Conservation (phyloP, 2,113 vertebrate genomes). For the Pelecanoides urinatrix region DNA sequence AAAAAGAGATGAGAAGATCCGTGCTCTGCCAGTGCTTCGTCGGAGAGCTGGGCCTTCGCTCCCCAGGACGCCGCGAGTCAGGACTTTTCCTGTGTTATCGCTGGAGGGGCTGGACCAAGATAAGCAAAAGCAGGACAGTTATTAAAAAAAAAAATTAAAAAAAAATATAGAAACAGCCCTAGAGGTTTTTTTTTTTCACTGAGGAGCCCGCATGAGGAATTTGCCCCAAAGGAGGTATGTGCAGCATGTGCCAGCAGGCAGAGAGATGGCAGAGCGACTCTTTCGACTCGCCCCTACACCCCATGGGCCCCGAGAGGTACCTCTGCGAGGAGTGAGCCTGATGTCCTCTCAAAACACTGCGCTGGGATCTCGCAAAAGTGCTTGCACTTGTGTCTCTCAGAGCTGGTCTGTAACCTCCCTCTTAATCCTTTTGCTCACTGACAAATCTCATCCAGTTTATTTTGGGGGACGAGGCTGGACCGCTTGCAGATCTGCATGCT, state of each 20-base stretch:
- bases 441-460: background rate
- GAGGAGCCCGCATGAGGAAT: background rate
- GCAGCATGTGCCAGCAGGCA: background rate
- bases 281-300: background rate
- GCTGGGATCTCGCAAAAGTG: background rate
- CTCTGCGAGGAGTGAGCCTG: background rate
- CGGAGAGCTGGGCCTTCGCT: background rate
- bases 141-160: background rate
- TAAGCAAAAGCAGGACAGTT: background rate
- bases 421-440: background rate
- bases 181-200: background rate
- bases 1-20: background rate
- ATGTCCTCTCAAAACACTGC: background rate
- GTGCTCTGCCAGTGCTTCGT: rapidly evolving
- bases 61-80: background rate
- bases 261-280: background rate
- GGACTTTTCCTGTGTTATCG: background rate
- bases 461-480: background rate
- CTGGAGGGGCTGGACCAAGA: background rate
- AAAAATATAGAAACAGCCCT: background rate
- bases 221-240: slow-evolving; percentile 28
- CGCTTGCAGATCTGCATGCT: background rate
- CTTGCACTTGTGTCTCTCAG: background rate
- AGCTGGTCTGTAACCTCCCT: background rate
- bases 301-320: background rate